Evolutionary conservation across 53 echinoderm and acorn worm species (phyloP).

Genomic region (Holothuria scabra): DNA sequence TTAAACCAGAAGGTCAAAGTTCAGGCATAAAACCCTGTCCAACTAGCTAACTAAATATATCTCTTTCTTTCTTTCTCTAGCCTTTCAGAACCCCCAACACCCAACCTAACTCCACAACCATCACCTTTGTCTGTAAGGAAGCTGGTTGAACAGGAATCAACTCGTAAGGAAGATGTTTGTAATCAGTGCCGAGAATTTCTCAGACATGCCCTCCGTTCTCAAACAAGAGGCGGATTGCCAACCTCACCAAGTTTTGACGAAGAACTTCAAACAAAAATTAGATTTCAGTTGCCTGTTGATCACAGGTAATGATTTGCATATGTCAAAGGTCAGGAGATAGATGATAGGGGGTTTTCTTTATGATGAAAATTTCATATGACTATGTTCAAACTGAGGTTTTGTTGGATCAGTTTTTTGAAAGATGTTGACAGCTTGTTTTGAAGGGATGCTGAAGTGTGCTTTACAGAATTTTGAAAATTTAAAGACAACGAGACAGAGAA

Average conservation of each 20-base stretch:
- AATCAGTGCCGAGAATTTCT: conserved; percentile 87
- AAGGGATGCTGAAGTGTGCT: no score
- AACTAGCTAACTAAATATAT: no score
- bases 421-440: no score
- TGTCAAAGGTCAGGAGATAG: no score
- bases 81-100: conserved; percentile 84
- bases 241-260: conserved; percentile 35
- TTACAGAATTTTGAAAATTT: no score
- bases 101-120: conserved; percentile 49
- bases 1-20: no score
- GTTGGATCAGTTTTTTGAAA: no score
- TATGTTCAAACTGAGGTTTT: no score
- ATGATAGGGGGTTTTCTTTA: no score
- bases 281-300: conserved; percentile 23
- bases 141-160: conserved; percentile 20
- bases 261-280: conserved; percentile 26
- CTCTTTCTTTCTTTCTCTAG: conserved; percentile 54
- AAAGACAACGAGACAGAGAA: no score
- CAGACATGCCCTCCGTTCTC: conserved; percentile 60
- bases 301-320: conserved; percentile 14
- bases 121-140: conserved; percentile 54
- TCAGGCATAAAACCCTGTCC: no score
- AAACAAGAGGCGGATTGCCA: conserved; percentile 21
- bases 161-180: conserved; percentile 79
- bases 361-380: no score